Evolutionary conservation across 2,888 invertebrate species (phyloP).

Genomic region (Cryptophagus acutangulus): DNA sequence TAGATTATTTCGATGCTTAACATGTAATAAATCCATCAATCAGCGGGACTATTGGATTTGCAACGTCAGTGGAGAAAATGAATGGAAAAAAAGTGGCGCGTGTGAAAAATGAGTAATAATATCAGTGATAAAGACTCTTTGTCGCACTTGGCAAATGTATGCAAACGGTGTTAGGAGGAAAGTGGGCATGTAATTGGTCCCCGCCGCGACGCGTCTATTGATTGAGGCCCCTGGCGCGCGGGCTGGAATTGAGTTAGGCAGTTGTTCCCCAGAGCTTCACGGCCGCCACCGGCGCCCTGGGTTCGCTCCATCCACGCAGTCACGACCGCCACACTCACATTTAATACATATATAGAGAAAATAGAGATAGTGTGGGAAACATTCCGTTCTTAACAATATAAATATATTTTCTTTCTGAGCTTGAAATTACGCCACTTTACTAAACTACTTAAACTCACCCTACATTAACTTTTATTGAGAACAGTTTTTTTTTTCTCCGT

Average conservation of each 20-base stretch:
- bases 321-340: too few relatives aligned
- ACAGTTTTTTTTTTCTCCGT: too few relatives aligned
- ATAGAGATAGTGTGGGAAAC: too few relatives aligned
- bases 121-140: constrained; percentile 33
- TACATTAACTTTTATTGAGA: too few relatives aligned
- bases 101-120: constrained; percentile 25
- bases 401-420: too few relatives aligned
- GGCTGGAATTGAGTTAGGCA: constrained; percentile 48
- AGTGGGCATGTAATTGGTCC: constrained; percentile 53
- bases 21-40: too few relatives aligned
- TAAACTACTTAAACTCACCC: too few relatives aligned
- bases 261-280: constrained; percentile 40
- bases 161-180: constrained; percentile 52
- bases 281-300: constrained; percentile 12
- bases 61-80: background rate
- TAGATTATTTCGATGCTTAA: too few relatives aligned
- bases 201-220: constrained; percentile 50
- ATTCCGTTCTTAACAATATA: too few relatives aligned
- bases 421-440: too few relatives aligned
- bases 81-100: background rate
- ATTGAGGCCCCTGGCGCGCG: constrained; percentile 48
- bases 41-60: background rate
- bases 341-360: too few relatives aligned
- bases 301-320: constrained; percentile 3
- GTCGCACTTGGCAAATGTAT: constrained; percentile 46